Evolutionary conservation across 1,140 invertebrate species (phyloP).

Genomic region (Macrosteles quadrilineatus): DNA sequence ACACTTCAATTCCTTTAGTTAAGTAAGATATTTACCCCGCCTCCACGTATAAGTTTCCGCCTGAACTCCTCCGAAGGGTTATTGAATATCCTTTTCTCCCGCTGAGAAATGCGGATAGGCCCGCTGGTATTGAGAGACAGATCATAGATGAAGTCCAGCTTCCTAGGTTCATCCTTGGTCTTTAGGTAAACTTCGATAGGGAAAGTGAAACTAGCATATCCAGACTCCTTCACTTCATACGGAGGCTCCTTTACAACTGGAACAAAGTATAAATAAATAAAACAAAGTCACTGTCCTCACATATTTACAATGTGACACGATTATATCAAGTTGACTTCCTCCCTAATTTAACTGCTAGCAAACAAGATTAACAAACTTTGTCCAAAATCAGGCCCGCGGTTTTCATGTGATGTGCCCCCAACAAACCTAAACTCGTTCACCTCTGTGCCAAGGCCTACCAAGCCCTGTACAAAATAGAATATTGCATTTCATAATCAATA

Average conservation of each 20-base stretch:
- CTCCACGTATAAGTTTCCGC: conserved; percentile 83
- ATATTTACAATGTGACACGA: too few relatives aligned
- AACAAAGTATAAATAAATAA: conserved; percentile 47
- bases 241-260: conserved; percentile 86
- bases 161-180: conserved; percentile 89
- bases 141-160: conserved; percentile 83
- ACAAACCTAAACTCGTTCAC: too few relatives aligned
- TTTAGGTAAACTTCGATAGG: conserved; percentile 90
- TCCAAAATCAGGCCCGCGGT: too few relatives aligned
- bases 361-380: not conserved
- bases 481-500: too few relatives aligned
- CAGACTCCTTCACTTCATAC: conserved; percentile 87
- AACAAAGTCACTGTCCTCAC: conserved; percentile 26
- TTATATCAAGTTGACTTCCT: too few relatives aligned
- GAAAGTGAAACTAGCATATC: conserved; percentile 91
- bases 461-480: too few relatives aligned
- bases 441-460: too few relatives aligned
- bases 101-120: conserved; percentile 62
- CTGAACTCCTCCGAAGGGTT: conserved; percentile 88
- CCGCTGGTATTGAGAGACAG: conserved; percentile 64
- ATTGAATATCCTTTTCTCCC: conserved; percentile 78
- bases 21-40: conserved; percentile 76
- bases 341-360: conserved; percentile 1
- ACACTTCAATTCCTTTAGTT: too few relatives aligned
- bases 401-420: too few relatives aligned